phyloP scores from a whole-genome alignment of 2,888 invertebrate genomes.

The Drosophila merina region DNA sequence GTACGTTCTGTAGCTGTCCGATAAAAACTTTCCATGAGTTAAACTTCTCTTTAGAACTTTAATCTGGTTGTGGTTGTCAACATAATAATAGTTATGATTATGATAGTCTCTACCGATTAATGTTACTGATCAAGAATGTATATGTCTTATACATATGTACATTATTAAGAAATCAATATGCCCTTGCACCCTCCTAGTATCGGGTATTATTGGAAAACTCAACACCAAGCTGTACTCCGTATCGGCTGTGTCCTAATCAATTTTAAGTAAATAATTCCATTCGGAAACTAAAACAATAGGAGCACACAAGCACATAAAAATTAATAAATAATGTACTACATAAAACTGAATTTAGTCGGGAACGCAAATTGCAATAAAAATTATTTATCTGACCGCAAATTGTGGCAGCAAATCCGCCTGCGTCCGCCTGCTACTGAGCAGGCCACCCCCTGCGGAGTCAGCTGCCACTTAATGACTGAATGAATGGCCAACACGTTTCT shows the following conservation, averaged over 20 bases:
- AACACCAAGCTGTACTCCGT: too few relatives aligned
- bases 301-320: conserved; percentile 22
- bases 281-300: conserved; percentile 1
- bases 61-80: too few relatives aligned
- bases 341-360: conserved; percentile 32
- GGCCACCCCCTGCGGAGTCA: conserved; percentile 67
- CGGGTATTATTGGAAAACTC: too few relatives aligned
- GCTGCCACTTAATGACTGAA: conserved; percentile 77
- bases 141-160: too few relatives aligned
- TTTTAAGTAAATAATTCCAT: not conserved
- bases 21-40: too few relatives aligned
- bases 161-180: too few relatives aligned
- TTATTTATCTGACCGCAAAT: conserved; percentile 74
- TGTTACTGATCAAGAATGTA: too few relatives aligned
- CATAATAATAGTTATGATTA: too few relatives aligned
- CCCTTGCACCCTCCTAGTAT: too few relatives aligned
- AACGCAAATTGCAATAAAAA: conserved; percentile 68
- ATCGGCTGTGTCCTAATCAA: not conserved
- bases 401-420: conserved; percentile 41
- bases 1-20: too few relatives aligned
- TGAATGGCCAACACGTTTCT: conserved; percentile 57
- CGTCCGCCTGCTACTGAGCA: conserved; percentile 6
- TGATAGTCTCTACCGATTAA: too few relatives aligned
- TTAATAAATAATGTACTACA: conserved; percentile 45
- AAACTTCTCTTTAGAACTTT: too few relatives aligned